These are phyloP conservation scores for Avahi laniger DNA, from an alignment of 2,797 vertebrate genomes.

Conservation along the genomic window DNA sequence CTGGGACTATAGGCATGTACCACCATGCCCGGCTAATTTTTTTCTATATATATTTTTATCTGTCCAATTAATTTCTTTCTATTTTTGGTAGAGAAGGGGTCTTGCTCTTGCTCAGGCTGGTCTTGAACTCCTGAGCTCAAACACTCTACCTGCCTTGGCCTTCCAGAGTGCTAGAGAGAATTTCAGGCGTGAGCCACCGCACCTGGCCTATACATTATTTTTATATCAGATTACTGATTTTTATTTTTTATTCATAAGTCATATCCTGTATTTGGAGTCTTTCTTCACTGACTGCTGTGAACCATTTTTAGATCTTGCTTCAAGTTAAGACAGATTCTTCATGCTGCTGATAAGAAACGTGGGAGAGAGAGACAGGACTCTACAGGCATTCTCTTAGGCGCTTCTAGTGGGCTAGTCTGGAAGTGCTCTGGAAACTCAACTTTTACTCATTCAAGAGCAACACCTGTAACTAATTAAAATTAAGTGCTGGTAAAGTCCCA, in stretches of 20 bases:
- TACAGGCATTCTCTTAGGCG: neutral
- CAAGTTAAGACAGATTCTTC: neutral
- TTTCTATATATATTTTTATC: no score
- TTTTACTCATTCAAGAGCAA: constrained; percentile 45
- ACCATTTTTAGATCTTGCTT: neutral
- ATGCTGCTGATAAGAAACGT: neutral
- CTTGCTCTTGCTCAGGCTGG: no score
- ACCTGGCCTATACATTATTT: neutral
- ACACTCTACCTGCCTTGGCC: no score
- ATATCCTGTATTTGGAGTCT: neutral
- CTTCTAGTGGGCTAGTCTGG: neutral
- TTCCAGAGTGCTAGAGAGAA: no score
- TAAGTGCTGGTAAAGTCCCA: constrained; percentile 3
- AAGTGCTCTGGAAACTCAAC: constrained; percentile 37
- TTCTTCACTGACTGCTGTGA: neutral
- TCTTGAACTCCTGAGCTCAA: no score
- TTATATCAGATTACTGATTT: neutral
- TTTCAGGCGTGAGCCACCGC: no score
- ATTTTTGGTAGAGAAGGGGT: no score
- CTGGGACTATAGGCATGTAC: no score
- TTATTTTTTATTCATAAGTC: neutral
- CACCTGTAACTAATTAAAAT: constrained; percentile 17
- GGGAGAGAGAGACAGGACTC: neutral
- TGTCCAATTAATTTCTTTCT: no score
- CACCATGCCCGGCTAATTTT: no score